Conservation (phyloP, 2,888 invertebrate species). For the Limnephilus auricula region DNA sequence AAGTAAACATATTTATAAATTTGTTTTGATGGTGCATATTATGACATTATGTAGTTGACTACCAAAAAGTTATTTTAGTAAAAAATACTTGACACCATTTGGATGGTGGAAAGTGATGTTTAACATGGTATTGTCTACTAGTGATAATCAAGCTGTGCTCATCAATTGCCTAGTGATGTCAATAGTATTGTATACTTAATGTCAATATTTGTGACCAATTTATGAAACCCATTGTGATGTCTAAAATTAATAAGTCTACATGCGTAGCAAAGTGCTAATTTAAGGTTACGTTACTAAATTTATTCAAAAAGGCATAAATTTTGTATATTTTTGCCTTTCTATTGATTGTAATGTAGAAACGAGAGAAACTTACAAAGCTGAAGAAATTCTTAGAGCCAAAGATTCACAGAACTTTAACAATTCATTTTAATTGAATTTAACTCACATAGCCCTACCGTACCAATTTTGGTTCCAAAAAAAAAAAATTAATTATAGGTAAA, state of each 20-base stretch:
- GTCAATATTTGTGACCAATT: not conserved
- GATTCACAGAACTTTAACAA: too few species aligned
- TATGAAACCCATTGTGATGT: slow-evolving; percentile 2
- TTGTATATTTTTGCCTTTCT: not conserved
- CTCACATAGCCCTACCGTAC: too few species aligned
- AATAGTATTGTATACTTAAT: not conserved
- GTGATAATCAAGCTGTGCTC: not conserved
- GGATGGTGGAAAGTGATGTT: not conserved
- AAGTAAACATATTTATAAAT: not conserved
- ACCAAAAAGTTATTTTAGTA: not conserved
- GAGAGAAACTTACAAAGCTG: not conserved
- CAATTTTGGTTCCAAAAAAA: too few species aligned
- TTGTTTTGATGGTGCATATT: not conserved
- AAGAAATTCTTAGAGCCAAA: not conserved
- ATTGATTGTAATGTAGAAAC: not conserved
- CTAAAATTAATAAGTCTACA: not conserved
- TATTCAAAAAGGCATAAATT: not conserved
- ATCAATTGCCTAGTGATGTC: not conserved
- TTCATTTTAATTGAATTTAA: too few species aligned
- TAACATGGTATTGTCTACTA: not conserved
- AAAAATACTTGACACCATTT: not conserved
- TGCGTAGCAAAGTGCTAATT: not conserved
- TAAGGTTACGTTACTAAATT: not conserved
- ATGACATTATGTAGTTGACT: not conserved
- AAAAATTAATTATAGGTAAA: too few species aligned